Evolutionary conservation across 1,140 invertebrate genomes (phyloP).

Genomic region (Meloidogyne exigua): DNA sequence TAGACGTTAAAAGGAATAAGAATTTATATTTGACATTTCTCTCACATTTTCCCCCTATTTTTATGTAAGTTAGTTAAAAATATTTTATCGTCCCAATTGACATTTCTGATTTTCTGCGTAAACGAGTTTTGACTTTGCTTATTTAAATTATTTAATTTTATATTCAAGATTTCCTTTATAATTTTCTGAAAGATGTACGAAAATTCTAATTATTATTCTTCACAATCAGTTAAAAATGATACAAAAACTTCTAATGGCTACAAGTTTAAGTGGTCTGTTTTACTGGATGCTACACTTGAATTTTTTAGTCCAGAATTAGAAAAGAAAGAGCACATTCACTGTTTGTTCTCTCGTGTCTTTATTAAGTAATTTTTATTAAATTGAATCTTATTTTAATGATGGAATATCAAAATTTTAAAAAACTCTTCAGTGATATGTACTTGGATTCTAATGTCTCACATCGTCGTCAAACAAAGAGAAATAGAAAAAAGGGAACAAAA

Average conservation of each 20-base stretch:
- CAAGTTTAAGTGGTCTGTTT: conserved; percentile 13
- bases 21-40: background rate
- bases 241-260: background rate
- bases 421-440: no score
- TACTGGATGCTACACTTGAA: conserved; percentile 8
- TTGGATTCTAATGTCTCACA: no score
- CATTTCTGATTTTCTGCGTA: background rate
- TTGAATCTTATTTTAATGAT: no score
- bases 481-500: no score
- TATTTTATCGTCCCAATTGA: background rate
- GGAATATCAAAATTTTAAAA: no score
- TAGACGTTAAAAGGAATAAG: conserved; percentile 23
- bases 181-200: background rate
- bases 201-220: conserved; percentile 4
- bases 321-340: background rate
- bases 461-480: no score
- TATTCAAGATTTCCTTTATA: background rate
- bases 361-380: conserved; percentile 12
- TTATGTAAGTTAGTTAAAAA: background rate
- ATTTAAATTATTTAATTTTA: conserved; percentile 8
- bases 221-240: background rate
- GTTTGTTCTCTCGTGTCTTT: conserved; percentile 30
- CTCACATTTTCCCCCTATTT: background rate
- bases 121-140: background rate
- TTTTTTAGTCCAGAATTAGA: background rate